Base-by-base conservation (phyloP, 2,113 vertebrate genomes). In the Chamaea fasciata region DNA sequence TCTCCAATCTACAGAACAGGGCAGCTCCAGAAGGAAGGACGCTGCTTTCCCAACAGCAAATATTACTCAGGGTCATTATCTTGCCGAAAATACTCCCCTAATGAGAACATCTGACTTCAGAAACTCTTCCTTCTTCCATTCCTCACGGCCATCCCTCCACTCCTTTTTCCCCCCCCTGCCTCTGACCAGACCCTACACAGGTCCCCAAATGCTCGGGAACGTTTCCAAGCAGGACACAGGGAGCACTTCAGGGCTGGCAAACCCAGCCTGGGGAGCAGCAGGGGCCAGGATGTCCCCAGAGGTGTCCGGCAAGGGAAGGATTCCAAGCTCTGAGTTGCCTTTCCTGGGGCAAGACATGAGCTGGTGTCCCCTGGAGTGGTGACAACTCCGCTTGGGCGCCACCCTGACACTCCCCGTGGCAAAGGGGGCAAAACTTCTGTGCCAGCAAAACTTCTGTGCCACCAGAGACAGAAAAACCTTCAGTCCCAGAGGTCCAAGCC, bases 361-460 rank as follows among this genome's bases (percentile, higher is more conserved):
- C 6, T 46, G 26, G 15, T 46, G 30, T 56, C 10, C 26, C 57
- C 42, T 52, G 11, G 20, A 46, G 46, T 0, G 5, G 41, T 22
- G 33, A 47, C 35, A 46, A 3, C 12, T 15, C 21, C 0, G 3
- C 37, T 65, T 1, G 0, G 20, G 30, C 37, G 62, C 17, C 2
- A 3, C 44, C 3, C 7, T 35, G 68, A 30, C 7, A 22, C 13
- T 4, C 1, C 26, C 75, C 0, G 0, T 24, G 24, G 7, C 35
- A 49, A 30, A 76, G 2, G 8, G 6, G 11, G 14, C 5, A 12
- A 49, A 53, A 26, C 22, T n/a, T n/a, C n/a, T n/a, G n/a, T n/a
- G n/a, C n/a, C n/a, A n/a, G n/a, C n/a, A n/a, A n/a, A n/a, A n/a
- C n/a, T n/a, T n/a, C n/a, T n/a, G n/a, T n/a, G n/a, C n/a, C n/a